Percentiles rank a stretch among this genome's conserved stretches.
Evolutionary conservation across 2,113 vertebrate species (phyloP).

Genomic region (Symphodus melops): DNA sequence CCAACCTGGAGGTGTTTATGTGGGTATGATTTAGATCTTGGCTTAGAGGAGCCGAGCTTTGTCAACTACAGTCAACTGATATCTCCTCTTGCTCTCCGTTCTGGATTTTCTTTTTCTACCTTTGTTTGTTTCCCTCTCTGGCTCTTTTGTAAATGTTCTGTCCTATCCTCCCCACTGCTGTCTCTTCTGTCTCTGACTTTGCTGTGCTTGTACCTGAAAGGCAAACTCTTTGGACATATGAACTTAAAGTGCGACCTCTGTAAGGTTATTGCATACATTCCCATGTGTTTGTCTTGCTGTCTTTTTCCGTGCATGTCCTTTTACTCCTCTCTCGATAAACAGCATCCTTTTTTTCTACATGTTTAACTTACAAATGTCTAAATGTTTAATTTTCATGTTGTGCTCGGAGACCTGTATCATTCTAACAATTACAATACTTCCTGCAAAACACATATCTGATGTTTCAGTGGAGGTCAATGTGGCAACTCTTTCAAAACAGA

Average conservation of each 20-base stretch:
- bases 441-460: no score
- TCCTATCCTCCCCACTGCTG: neutral
- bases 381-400: no score
- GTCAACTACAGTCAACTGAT: constrained; percentile 52
- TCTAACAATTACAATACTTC: no score
- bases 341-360: neutral
- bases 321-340: neutral
- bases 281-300: neutral
- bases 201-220: neutral
- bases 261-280: neutral
- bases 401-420: no score
- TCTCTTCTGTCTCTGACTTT: neutral
- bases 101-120: constrained; percentile 5
- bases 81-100: constrained; percentile 32
- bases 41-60: constrained; percentile 52
- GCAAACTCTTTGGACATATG: neutral
- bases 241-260: neutral
- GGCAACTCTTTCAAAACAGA: no score
- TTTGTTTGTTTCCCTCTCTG: constrained; percentile 5
- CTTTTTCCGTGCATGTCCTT: neutral
- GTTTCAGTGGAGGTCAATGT: no score
- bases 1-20: constrained; percentile 53
- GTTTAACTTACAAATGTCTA: no score
- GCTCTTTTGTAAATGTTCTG: constrained; percentile 1
- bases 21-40: constrained; percentile 57